These are phyloP conservation scores for Steinernema khuongi DNA, from an alignment of 1,140 invertebrate genomes.

Conservation along the genomic window DNA sequence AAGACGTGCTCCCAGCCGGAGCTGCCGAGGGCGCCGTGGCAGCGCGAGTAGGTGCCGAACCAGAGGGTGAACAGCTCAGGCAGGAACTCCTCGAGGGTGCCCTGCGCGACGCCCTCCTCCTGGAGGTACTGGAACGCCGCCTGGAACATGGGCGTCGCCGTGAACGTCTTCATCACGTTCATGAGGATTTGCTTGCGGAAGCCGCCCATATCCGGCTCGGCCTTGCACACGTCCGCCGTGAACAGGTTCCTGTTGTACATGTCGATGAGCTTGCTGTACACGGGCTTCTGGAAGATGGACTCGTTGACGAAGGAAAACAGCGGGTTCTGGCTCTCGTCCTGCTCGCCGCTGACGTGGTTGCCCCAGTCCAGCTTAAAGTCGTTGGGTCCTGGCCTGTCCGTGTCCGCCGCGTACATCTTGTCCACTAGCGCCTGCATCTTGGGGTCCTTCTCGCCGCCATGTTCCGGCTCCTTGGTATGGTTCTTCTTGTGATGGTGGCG, in stretches of 20 bases:
- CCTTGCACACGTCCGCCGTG: slow-evolving; percentile 31
- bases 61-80: slow-evolving; percentile 36
- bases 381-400: slow-evolving; percentile 28
- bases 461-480: neutral
- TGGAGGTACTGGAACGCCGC: slow-evolving; percentile 29
- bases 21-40: slow-evolving; percentile 42
- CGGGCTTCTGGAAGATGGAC: slow-evolving; percentile 37
- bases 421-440: slow-evolving; percentile 41
- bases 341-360: slow-evolving; percentile 26
- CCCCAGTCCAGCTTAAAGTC: slow-evolving; percentile 28
- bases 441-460: slow-evolving; percentile 14
- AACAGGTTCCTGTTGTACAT: slow-evolving; percentile 43
- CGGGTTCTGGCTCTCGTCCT: slow-evolving; percentile 26
- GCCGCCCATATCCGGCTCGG: slow-evolving; percentile 29
- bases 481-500: neutral
- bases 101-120: slow-evolving; percentile 5
- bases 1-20: slow-evolving; percentile 62
- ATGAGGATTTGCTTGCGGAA: slow-evolving; percentile 29
- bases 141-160: slow-evolving; percentile 28
- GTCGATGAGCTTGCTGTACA: slow-evolving; percentile 38
- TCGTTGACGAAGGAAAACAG: slow-evolving; percentile 45
- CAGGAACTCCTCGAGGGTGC: slow-evolving; percentile 36
- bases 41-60: slow-evolving; percentile 51
- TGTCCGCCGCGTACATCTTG: slow-evolving; percentile 44
- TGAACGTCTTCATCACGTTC: slow-evolving; percentile 25